phyloP scores from a whole-genome alignment of 2,797 vertebrate species.

The Vespertilio murinus region DNA sequence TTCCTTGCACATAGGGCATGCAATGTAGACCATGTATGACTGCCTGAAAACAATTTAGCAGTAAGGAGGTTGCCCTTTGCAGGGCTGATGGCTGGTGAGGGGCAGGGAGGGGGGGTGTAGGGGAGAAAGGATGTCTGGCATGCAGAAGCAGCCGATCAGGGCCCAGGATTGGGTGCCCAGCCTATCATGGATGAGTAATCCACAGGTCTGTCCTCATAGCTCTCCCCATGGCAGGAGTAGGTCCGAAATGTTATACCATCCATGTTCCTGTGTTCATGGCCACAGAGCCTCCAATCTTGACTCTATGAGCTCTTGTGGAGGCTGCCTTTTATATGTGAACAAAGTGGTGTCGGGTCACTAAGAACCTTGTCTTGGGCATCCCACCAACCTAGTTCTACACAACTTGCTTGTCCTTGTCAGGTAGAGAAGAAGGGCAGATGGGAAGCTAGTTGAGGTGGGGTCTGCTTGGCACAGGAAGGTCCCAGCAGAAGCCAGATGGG shows the following conservation, averaged over 20 bases:
- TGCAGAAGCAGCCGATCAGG: not conserved
- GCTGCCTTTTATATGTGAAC: not conserved
- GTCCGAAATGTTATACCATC: accelerated
- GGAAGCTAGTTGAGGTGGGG: not conserved
- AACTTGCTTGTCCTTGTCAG: not conserved
- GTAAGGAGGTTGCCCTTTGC: not conserved
- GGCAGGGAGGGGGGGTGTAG: too few relatives aligned
- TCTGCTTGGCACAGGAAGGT: too few relatives aligned
- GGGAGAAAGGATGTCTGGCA: not conserved
- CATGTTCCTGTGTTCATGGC: not conserved
- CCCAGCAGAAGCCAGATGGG: not conserved
- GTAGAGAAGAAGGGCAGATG: not conserved
- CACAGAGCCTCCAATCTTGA: not conserved
- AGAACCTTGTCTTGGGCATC: not conserved
- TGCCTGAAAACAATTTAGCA: not conserved
- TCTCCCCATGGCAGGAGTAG: not conserved
- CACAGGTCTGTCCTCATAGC: not conserved
- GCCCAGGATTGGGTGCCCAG: not conserved
- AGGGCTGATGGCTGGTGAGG: not conserved
- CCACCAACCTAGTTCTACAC: too few relatives aligned
- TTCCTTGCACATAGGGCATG: not conserved
- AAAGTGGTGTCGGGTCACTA: not conserved
- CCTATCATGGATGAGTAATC: accelerated
- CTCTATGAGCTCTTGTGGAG: not conserved
- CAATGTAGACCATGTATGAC: not conserved